Evolutionary conservation across 23 tunicate species (phyloP).

Genomic region (Styela plicata): DNA sequence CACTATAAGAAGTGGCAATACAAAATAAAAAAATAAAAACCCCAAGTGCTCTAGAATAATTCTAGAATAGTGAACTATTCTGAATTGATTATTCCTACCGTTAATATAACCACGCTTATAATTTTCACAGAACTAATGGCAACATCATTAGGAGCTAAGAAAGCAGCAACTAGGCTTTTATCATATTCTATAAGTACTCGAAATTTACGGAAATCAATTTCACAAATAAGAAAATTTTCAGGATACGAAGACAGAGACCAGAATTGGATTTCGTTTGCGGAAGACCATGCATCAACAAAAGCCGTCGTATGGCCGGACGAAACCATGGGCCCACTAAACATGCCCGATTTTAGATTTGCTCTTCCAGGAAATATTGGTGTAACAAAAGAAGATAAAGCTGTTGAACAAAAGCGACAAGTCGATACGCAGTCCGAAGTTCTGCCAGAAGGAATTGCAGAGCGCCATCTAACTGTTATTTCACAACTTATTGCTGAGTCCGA

Average conservation of each 20-base stretch:
- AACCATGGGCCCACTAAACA: conserved; percentile 71
- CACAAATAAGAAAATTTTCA: conserved; percentile 14
- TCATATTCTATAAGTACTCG: conserved; percentile 3
- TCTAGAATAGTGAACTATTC: too few relatives aligned
- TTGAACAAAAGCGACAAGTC: not conserved
- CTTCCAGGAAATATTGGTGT: conserved; percentile 59
- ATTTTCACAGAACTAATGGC: conserved; percentile 29
- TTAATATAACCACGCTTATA: too few relatives aligned
- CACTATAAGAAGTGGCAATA: too few relatives aligned
- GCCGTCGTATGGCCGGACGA: conserved; percentile 61
- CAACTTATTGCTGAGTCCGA: conserved; percentile 77
- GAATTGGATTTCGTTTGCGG: not conserved
- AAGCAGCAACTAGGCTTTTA: conserved; percentile 13
- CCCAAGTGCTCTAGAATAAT: too few relatives aligned
- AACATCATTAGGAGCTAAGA: not conserved
- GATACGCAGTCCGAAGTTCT: conserved; percentile 6
- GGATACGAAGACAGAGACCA: conserved; percentile 1
- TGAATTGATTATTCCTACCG: too few relatives aligned
- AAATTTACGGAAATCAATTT: not conserved
- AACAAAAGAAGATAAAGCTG: not conserved
- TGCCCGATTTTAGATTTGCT: conserved; percentile 58
- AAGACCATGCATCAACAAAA: not conserved
- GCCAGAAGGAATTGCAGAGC: conserved; percentile 31
- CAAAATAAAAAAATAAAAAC: too few relatives aligned
- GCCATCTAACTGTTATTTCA: conserved; percentile 55